Percentiles rank a stretch among this genome's conserved stretches.
Evolutionary conservation across 2,113 vertebrate genomes (phyloP).

Genomic region (Dasyurus viverrinus): DNA sequence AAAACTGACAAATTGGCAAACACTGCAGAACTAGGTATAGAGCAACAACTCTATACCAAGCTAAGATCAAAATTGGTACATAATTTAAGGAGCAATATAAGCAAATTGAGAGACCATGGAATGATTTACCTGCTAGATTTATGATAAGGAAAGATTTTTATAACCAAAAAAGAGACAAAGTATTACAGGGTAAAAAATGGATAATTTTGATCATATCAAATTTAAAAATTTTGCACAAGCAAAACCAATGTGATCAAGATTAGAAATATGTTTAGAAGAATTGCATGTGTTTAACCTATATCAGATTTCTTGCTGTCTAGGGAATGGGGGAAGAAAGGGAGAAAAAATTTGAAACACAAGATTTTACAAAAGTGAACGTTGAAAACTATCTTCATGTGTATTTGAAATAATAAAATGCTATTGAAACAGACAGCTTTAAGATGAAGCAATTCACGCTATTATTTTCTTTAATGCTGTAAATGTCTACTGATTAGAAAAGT

Average conservation of each 20-base stretch:
- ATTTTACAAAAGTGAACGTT: no score
- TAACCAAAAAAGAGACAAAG: not conserved
- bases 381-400: no score
- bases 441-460: not conserved
- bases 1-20: not conserved
- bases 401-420: no score
- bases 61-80: not conserved
- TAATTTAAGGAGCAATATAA: not conserved
- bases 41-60: not conserved
- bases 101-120: not conserved
- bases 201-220: not conserved
- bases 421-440: not conserved
- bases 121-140: not conserved
- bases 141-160: not conserved
- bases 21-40: not conserved
- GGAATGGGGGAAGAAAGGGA: no score
- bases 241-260: not conserved
- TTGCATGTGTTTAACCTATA: no score
- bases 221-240: not conserved
- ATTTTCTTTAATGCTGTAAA: not conserved
- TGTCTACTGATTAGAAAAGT: not conserved
- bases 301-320: no score
- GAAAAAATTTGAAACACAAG: no score
- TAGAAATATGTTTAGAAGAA: not conserved
- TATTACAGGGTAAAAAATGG: not conserved